A percentile compares a stretch with the other conserved stretches of the same genome.
These are phyloP conservation scores for Drosophila suboccidentalis DNA, from an alignment of 2,888 invertebrate species.

Conservation along the genomic window DNA sequence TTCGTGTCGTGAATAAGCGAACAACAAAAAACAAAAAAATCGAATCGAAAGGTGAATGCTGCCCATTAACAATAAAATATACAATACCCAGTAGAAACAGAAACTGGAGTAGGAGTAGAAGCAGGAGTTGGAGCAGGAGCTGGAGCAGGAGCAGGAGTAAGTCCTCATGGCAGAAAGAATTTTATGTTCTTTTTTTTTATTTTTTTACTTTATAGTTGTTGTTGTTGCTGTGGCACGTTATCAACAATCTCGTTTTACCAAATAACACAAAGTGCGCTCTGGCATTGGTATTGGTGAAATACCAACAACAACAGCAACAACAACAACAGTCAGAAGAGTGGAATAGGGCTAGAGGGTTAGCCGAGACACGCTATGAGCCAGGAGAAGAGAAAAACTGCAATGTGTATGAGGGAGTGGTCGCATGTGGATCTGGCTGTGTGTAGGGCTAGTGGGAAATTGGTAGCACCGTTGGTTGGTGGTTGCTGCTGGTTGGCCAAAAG, in stretches of 20 bases:
- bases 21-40: conserved; percentile 32
- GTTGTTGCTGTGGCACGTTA: conserved; percentile 68
- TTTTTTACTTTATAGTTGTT: conserved; percentile 48
- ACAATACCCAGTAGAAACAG: conserved; percentile 31
- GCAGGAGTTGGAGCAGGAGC: neutral
- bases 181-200: conserved; percentile 43
- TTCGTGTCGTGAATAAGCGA: conserved; percentile 30
- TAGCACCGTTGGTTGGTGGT: conserved; percentile 69
- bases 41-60: conserved; percentile 57
- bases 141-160: conserved; percentile 7
- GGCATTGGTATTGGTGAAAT: conserved; percentile 47
- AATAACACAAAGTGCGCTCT: conserved; percentile 74
- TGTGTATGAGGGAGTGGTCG: conserved; percentile 72
- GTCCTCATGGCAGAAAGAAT: conserved; percentile 44
- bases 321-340: conserved; percentile 15
- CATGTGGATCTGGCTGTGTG: conserved; percentile 43
- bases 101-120: conserved; percentile 10
- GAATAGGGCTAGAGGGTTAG: conserved; percentile 24
- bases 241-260: conserved; percentile 82
- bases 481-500: conserved; percentile 75
- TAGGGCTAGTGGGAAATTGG: conserved; percentile 69
- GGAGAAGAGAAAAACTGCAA: conserved; percentile 49
- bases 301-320: conserved; percentile 19
- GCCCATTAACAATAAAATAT: conserved; percentile 72
- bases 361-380: conserved; percentile 56